These are phyloP conservation scores for Cromileptes altivelis DNA, from an alignment of 2,113 vertebrate genomes.

Conservation along the genomic window DNA sequence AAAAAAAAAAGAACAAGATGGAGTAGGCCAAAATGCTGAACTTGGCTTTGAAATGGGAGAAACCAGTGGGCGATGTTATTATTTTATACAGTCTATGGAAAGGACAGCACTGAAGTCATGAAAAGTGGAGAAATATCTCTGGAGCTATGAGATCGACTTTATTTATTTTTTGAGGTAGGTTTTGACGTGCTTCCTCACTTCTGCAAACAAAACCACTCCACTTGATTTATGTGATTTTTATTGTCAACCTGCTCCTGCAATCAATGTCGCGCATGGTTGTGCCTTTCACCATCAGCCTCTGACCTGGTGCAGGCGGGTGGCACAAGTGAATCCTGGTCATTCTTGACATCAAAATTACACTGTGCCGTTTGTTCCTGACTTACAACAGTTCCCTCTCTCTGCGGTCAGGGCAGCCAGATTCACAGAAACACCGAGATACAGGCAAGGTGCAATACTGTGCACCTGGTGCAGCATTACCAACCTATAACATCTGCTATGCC, in stretches of 20 bases:
- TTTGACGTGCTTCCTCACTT: neutral
- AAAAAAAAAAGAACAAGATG: too few species aligned
- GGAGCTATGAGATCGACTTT: too few species aligned
- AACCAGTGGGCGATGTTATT: too few species aligned
- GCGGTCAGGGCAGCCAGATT: neutral
- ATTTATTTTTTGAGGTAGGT: too few species aligned
- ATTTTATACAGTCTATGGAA: too few species aligned
- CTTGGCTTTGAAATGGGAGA: too few species aligned
- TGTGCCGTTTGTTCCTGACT: neutral
- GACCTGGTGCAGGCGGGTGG: neutral
- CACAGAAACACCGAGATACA: neutral
- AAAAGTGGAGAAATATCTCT: too few species aligned
- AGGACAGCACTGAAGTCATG: too few species aligned
- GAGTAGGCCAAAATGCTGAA: too few species aligned
- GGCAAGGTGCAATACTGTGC: too few species aligned
- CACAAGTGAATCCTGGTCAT: neutral
- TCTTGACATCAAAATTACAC: neutral
- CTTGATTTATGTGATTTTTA: neutral
- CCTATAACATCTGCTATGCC: neutral
- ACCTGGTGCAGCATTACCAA: neutral
- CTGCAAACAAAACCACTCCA: neutral
- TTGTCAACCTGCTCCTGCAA: neutral
- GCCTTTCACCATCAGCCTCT: neutral
- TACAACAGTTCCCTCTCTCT: neutral
- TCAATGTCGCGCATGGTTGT: neutral